These are phyloP conservation scores for Clostera curtula DNA, from an alignment of 2,888 invertebrate species.

Conservation along the genomic window DNA sequence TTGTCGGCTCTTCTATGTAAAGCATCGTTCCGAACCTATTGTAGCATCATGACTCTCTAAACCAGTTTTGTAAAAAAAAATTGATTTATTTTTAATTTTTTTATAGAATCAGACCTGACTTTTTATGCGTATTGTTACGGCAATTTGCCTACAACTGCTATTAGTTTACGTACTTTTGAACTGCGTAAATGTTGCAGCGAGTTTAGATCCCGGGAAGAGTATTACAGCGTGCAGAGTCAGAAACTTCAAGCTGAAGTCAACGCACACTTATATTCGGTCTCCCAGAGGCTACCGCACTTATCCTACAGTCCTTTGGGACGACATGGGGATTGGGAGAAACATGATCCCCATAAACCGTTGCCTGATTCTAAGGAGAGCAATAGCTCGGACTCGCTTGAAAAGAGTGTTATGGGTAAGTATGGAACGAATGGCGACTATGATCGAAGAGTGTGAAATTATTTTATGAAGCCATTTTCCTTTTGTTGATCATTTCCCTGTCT, in stretches of 20 bases:
- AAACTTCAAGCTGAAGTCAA: slow-evolving; percentile 69
- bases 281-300: slow-evolving; percentile 73
- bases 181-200: slow-evolving; percentile 40
- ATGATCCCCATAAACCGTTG: slow-evolving; percentile 60
- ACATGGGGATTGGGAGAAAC: slow-evolving; percentile 69
- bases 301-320: slow-evolving; percentile 66
- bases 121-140: too few relatives aligned
- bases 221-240: slow-evolving; percentile 66
- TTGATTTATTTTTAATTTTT: too few relatives aligned
- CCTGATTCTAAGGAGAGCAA: slow-evolving; percentile 69
- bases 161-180: neutral
- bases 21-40: too few relatives aligned
- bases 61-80: too few relatives aligned
- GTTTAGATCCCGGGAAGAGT: slow-evolving; percentile 66
- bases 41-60: too few relatives aligned
- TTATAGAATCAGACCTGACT: too few relatives aligned
- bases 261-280: slow-evolving; percentile 75
- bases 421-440: too few relatives aligned
- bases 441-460: too few relatives aligned
- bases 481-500: too few relatives aligned
- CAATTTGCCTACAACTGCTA: too few relatives aligned
- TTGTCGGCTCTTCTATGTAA: too few relatives aligned
- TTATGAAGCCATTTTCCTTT: too few relatives aligned
- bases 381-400: slow-evolving; percentile 67
- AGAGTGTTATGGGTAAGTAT: slow-evolving; percentile 71